Base-by-base conservation (phyloP, 23 tunicate genomes). In the Ascidia mentula region DNA sequence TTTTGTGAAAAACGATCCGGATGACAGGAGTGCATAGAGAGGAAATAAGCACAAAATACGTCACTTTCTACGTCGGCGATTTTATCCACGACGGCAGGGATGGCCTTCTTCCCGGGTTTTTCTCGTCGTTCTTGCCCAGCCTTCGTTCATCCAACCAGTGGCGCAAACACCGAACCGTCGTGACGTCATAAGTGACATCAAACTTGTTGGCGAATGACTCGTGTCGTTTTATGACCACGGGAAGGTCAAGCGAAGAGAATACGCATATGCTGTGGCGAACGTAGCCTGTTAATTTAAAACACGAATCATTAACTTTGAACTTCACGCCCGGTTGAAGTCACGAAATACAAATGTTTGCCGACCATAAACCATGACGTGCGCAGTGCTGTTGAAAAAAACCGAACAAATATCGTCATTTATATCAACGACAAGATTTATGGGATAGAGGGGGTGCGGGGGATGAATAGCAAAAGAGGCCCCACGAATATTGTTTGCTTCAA, bases 261-360 rank as follows among this genome's bases (percentile, higher is more conserved):
- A 83, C 87, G 35, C 87, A 83, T 13, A 83, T 83, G 40, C 30
- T 35, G 60, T 83, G 87, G 35, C 80, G 70, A 46, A 32, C 45
- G 6, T 20, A 36, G 28, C 85, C 85, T 81, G 76, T 4, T 36
- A 6, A 71, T 20, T 12, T 28, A 71, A 83, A 5, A 53, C 13
- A 28, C 24, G 7, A 53, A 20, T 53, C n/a, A n/a, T n/a, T n/a
- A n/a, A n/a, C n/a, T n/a, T n/a, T n/a, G n/a, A n/a, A n/a, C n/a
- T n/a, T n/a, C n/a, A n/a, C n/a, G n/a, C n/a, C n/a, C n/a, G n/a
- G n/a, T n/a, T n/a, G n/a, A n/a, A n/a, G n/a, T n/a, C n/a, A n/a
- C n/a, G n/a, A n/a, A n/a, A n/a, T n/a, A n/a, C n/a, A n/a, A n/a
- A n/a, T n/a, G n/a, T n/a, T n/a, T n/a, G n/a, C n/a, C n/a, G n/a